These are phyloP conservation scores for Oryzias sinensis DNA, from an alignment of 2,797 vertebrate genomes.

Conservation along the genomic window DNA sequence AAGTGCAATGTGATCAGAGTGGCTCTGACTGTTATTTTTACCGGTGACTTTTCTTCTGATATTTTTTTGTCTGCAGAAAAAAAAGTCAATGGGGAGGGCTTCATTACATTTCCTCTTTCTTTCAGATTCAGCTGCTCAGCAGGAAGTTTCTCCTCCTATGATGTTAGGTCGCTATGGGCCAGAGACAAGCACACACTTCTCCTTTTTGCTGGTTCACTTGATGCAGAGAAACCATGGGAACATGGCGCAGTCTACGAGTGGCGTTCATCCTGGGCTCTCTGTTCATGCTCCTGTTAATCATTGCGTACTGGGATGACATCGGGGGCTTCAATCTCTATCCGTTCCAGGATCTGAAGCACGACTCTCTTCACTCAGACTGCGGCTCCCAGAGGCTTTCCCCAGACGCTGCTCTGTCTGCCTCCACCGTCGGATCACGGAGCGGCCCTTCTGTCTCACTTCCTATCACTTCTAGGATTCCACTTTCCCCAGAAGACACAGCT, in stretches of 20 bases:
- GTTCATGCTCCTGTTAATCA: slow-evolving; percentile 87
- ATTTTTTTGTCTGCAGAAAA: background rate
- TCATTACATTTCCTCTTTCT: slow-evolving; percentile 41
- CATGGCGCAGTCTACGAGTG: slow-evolving; percentile 80
- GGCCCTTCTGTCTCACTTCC: slow-evolving; percentile 1
- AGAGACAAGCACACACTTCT: slow-evolving; percentile 50
- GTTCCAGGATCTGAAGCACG: slow-evolving; percentile 40
- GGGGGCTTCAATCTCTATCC: slow-evolving; percentile 70
- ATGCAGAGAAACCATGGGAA: slow-evolving; percentile 74
- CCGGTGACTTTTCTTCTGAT: background rate
- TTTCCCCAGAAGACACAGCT: background rate
- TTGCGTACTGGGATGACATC: slow-evolving; percentile 90
- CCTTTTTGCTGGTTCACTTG: slow-evolving; percentile 14
- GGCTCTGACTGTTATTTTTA: background rate
- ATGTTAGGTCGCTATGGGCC: slow-evolving; percentile 46
- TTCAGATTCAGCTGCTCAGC: slow-evolving; percentile 27
- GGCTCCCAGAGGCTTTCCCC: background rate
- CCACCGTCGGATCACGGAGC: slow-evolving; percentile 7
- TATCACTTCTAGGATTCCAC: background rate
- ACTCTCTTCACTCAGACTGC: background rate
- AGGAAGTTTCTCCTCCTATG: slow-evolving; percentile 45
- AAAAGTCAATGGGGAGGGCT: background rate
- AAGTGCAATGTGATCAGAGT: background rate
- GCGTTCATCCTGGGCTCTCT: slow-evolving; percentile 84
- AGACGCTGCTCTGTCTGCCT: accelerated